These are phyloP conservation scores for Pygoscelis adeliae DNA, from an alignment of 2,113 vertebrate species.

Conservation along the genomic window DNA sequence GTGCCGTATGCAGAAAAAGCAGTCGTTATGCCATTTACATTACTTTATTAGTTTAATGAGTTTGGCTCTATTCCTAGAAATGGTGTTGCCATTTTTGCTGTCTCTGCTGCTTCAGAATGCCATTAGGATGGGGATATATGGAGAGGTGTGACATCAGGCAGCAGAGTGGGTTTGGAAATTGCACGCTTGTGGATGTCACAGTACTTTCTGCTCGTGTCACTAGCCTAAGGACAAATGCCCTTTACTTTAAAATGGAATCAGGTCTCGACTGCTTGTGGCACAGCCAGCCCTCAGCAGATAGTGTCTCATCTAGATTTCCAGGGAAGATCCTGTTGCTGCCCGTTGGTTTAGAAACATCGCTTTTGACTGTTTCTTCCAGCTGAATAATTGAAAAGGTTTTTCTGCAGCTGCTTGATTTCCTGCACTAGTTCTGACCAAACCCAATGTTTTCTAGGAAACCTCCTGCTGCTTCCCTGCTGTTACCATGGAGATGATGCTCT, in stretches of 20 bases:
- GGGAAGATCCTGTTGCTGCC: background rate
- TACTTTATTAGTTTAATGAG: slow-evolving; percentile 40
- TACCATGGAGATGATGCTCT: background rate
- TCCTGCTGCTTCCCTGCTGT: background rate
- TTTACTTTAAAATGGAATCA: background rate
- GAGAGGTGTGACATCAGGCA: background rate
- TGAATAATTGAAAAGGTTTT: background rate
- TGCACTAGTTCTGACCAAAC: background rate
- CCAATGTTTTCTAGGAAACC: background rate
- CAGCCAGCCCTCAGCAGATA: too few species aligned
- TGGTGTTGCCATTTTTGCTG: background rate
- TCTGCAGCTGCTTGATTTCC: background rate
- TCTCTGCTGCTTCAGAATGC: background rate
- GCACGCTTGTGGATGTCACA: background rate
- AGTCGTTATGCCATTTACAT: background rate
- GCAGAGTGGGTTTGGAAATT: background rate
- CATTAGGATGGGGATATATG: background rate
- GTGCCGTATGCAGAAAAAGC: background rate
- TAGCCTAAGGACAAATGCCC: background rate
- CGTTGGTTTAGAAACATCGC: fast-evolving
- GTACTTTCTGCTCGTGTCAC: background rate
- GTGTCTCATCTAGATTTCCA: fast-evolving
- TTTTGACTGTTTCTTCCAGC: background rate
- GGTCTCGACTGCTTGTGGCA: background rate
- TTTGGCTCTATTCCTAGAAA: slow-evolving; percentile 57